phyloP scores from a whole-genome alignment of 2,113 vertebrate genomes.

The Crotalus helleri region DNA sequence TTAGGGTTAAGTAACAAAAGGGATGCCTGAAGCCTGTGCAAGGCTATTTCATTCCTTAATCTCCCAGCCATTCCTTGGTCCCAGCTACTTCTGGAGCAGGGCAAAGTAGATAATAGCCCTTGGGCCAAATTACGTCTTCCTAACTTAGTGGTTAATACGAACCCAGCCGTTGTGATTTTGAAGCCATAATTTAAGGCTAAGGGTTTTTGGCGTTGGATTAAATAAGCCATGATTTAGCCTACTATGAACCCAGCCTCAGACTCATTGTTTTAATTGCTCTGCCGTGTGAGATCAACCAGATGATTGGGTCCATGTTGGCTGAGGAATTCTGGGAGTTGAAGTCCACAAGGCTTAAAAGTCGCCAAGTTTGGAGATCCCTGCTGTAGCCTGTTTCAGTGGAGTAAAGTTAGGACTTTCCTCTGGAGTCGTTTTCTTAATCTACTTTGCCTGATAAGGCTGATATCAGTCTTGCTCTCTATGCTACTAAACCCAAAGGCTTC shows the following conservation, averaged over 20 bases:
- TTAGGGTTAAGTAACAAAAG: not conserved
- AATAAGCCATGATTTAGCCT: not conserved
- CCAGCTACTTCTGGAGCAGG: not conserved
- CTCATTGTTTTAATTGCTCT: not conserved
- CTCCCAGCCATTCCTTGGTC: not conserved
- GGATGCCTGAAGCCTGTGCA: not conserved
- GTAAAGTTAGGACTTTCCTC: not conserved
- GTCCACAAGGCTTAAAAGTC: not conserved
- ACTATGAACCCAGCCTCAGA: not conserved
- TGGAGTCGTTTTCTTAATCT: not conserved
- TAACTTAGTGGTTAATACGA: not conserved
- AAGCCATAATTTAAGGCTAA: not conserved
- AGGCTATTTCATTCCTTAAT: not conserved
- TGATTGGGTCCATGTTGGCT: not conserved
- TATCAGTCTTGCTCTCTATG: not conserved
- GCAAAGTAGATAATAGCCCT: not conserved
- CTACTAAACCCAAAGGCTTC: not conserved
- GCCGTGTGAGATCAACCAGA: not conserved
- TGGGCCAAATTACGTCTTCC: not conserved
- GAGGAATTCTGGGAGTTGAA: not conserved
- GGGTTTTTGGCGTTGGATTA: not conserved
- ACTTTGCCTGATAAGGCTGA: not conserved
- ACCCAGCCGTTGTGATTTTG: not conserved
- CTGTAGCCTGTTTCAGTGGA: not conserved
- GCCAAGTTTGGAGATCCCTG: not conserved